These are phyloP conservation scores for Cynocephalus volans DNA, from an alignment of 2,113 vertebrate species.

Conservation along the genomic window DNA sequence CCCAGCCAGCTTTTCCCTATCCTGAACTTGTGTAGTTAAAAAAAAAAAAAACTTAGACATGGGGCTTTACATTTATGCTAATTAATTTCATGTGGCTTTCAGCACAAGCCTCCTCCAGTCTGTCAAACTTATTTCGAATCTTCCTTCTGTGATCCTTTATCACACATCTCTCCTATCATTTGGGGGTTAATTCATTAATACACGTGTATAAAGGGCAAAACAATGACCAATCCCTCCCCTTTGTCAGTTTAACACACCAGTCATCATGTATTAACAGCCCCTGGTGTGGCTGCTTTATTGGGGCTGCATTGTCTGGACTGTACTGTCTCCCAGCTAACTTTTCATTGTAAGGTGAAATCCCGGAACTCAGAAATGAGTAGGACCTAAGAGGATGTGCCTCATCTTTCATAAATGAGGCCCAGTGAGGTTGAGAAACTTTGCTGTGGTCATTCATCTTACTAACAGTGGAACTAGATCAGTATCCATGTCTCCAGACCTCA, in stretches of 20 bases:
- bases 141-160: not conserved
- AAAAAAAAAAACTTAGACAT: not conserved
- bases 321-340: not conserved
- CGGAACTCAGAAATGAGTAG: not conserved
- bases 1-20: not conserved
- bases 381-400: not conserved
- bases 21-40: not conserved
- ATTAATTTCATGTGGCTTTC: not conserved
- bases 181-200: constrained; percentile 36
- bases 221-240: not conserved
- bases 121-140: not conserved
- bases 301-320: not conserved
- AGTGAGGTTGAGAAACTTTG: not conserved
- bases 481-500: not conserved
- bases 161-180: not conserved
- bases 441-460: not conserved
- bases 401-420: constrained; percentile 13
- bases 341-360: not conserved
- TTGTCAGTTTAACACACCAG: not conserved
- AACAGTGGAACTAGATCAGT: not conserved
- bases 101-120: not conserved
- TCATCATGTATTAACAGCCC: not conserved
- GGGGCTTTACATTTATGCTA: not conserved
- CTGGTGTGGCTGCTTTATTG: not conserved
- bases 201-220: not conserved